phyloP scores from a whole-genome alignment of 2,888 invertebrate species.

The Strigamia crassipes region DNA sequence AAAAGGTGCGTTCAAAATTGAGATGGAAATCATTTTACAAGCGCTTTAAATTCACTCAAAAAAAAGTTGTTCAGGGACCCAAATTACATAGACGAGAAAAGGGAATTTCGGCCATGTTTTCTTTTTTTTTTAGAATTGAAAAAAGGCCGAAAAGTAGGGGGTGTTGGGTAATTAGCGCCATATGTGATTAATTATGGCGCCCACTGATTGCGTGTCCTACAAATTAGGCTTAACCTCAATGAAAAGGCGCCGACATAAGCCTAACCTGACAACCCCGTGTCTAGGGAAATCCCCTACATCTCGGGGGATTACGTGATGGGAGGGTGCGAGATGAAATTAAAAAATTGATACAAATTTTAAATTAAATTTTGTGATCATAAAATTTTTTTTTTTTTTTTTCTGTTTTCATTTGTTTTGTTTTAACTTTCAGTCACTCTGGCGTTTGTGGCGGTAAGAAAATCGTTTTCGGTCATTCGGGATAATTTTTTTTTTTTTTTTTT shows the following conservation, averaged over 20 bases:
- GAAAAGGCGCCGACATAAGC: conserved; percentile 38
- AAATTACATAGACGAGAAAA: background rate
- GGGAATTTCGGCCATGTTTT: background rate
- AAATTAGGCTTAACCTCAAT: conserved; percentile 37
- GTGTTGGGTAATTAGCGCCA: conserved; percentile 39
- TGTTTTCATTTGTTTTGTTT: background rate
- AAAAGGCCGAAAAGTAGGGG: background rate
- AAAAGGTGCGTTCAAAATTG: conserved; percentile 15
- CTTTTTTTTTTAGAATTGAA: background rate
- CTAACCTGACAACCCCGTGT: conserved; percentile 24
- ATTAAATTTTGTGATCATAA: background rate
- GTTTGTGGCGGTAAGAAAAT: no score
- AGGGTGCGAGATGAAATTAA: background rate
- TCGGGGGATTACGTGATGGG: conserved; percentile 2
- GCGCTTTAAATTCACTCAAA: background rate
- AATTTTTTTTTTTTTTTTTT: no score
- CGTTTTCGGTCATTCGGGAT: no score
- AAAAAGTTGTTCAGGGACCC: background rate
- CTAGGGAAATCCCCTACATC: conserved; percentile 6
- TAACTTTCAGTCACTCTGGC: no score
- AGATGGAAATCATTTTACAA: conserved; percentile 11
- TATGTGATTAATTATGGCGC: conserved; percentile 35
- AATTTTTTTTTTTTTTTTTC: background rate
- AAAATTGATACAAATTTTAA: conserved; percentile 25
- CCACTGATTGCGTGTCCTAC: conserved; percentile 37